These are phyloP conservation scores for Orthosia cruda DNA, from an alignment of 2,888 invertebrate genomes.

Conservation along the genomic window DNA sequence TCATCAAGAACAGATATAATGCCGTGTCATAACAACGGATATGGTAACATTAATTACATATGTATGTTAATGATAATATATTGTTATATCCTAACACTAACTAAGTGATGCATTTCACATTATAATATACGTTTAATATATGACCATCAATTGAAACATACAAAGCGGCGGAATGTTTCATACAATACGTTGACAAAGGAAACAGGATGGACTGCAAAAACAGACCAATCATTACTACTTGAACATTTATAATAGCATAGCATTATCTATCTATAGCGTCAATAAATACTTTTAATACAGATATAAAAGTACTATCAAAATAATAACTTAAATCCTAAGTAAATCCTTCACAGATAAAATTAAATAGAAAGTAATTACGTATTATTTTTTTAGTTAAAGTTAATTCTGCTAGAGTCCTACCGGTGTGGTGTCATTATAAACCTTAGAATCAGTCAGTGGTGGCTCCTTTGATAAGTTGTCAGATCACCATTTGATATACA, in stretches of 20 bases:
- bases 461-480: constrained; percentile 13
- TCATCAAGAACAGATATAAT: constrained; percentile 52
- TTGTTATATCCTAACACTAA: constrained; percentile 74
- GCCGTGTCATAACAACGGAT: constrained; percentile 66
- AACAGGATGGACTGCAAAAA: constrained; percentile 54
- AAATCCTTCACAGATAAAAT: constrained; percentile 49
- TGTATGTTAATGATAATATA: constrained; percentile 73
- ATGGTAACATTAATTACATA: constrained; percentile 65
- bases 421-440: neutral
- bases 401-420: constrained; percentile 44
- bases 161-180: constrained; percentile 74
- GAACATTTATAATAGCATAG: constrained; percentile 54
- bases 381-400: constrained; percentile 48
- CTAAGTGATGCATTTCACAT: constrained; percentile 60
- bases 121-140: constrained; percentile 59
- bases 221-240: constrained; percentile 49
- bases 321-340: constrained; percentile 58
- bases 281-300: constrained; percentile 40
- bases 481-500: constrained; percentile 26
- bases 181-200: constrained; percentile 62
- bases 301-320: constrained; percentile 65
- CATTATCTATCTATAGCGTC: constrained; percentile 54
- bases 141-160: constrained; percentile 66
- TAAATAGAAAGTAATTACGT: constrained; percentile 59
- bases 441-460: constrained; percentile 36